Base-by-base conservation (phyloP, 2,797 vertebrate species). In the Scarus forsteni region DNA sequence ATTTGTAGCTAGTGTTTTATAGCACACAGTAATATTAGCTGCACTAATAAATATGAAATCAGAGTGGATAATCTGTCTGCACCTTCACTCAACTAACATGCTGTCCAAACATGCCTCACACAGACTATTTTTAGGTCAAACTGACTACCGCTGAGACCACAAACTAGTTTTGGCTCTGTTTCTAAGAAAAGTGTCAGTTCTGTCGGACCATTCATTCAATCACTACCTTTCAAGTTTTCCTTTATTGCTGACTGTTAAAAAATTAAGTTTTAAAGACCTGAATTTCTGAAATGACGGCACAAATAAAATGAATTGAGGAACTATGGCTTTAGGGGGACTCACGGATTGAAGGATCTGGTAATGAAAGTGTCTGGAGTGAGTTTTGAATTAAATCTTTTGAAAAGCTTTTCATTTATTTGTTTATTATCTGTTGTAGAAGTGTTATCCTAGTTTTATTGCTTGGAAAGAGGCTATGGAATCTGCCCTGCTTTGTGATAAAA, bases 321-420 rank as follows among this genome's bases (percentile, higher is more conserved):
- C 49, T 39, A 34, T 15, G 44, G 55, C 63, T 76, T 83, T 70
- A 15, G 14, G 18, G 53, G 9, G 46, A 38, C 49, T 59, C 13
- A 76, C 66, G 54, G 48, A 60, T 80, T 74, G 57, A 4, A 60
- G 70, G 64, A 55, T 66, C 48, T 64, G 69, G 34, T 48, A 50
- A 51, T 63, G 35, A 76, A 67, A 81, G 52, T 52, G 34, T 83
- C 77, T 80, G 67, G 86, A 70, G 66, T 79, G 55, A 66, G 60
- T 81, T 55, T 79, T 68, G 18, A 76, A 69, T 77, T 70, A 53
- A n/a, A 57, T 56, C 54, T 61, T 58, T 81, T 10, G 54, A 67
- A 79, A 79, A 67, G 55, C 75, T 66, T 73, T 81, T 73, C 43
- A 62, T 73, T 43, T 74, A 44, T 56, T 5, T 53, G 1, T 1